Evolutionary conservation across 2,113 vertebrate species (phyloP), one percentile per base, ranked within the genome.

Genomic region (Oncorhynchus nerka): DNA sequence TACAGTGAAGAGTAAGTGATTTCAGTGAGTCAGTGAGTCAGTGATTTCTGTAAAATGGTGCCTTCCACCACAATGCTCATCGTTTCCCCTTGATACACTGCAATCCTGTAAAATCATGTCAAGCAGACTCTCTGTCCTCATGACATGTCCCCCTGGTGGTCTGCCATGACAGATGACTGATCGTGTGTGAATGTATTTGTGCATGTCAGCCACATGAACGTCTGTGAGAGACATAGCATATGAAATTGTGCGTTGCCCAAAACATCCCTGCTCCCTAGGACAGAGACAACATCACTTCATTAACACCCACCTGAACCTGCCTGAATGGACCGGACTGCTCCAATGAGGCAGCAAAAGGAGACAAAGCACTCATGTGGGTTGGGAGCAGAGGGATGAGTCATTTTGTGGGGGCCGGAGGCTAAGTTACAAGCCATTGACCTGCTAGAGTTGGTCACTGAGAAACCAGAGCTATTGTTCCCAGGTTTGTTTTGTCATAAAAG

Each of bases 251-350:
- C 83, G 76, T 79, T 57, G 78, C 79, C 26, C 78, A 84, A 81
- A 80, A 78, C 68, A 82, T 9, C 34, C 34, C 34, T 9, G 34
- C 39, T 45, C 39, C 76, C 86, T 81, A 76, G 89, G 78, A 83
- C 86, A 80, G 88, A 71, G 83, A 83, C 88, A 89, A 88, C 89
- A 87, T 87, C 75, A 88, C 81, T 73, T 89, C 88, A 91, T 88
- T 89, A 90, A 87, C 32, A 83, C 81, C 83, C 84, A 80, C 88
- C 81, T 78, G 82, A 85, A 83, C 80, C 82, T 65, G 75, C 76
- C 81, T 85, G 84, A 88, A 87, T 85, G 82, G 78, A 84, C 73
- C 81, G 79, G 85, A 87, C 81, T 85, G 85, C 85, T 88, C 70
- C 88, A 89, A 86, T 87, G 88, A 90, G 90, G 88, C 81, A 55